Conservation (phyloP, 2,797 vertebrate species). For the Anableps anableps region DNA sequence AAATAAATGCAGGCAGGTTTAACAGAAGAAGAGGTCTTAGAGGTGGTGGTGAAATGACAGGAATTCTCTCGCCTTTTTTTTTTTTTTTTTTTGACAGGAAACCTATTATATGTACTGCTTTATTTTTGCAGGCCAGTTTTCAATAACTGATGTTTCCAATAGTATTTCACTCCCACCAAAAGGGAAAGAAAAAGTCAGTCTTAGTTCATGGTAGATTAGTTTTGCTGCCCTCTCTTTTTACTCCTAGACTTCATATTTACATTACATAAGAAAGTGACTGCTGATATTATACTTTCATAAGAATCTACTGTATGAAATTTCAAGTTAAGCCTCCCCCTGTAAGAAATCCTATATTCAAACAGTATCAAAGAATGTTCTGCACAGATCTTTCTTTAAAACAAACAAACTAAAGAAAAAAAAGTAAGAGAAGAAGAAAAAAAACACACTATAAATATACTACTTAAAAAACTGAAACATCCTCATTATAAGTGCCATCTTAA, state of each 20-base stretch:
- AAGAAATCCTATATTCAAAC: constrained; percentile 36
- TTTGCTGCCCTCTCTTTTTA: constrained; percentile 32
- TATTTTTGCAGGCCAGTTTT: constrained; percentile 75
- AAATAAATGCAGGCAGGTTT: constrained; percentile 89
- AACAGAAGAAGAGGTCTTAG: constrained; percentile 78
- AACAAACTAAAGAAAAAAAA: constrained; percentile 29
- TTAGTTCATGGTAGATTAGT: constrained; percentile 35
- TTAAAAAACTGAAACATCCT: constrained; percentile 68
- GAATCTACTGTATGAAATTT: constrained; percentile 41
- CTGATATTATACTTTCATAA: constrained; percentile 33
- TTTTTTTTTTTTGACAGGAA: constrained; percentile 74
- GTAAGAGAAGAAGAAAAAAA: constrained; percentile 53
- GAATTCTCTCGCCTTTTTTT: constrained; percentile 70
- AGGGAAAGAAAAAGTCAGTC: constrained; percentile 27
- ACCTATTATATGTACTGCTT: constrained; percentile 79
- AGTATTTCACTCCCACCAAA: constrained; percentile 48
- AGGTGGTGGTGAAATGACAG: constrained; percentile 69
- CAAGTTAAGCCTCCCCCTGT: constrained; percentile 38
- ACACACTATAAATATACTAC: constrained; percentile 78
- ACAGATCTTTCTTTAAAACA: constrained; percentile 30
- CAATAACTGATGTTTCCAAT: constrained; percentile 55
- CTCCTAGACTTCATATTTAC: constrained; percentile 62
- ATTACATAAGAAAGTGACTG: constrained; percentile 23
- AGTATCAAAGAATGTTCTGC: constrained; percentile 25
- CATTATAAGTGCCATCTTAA: constrained; percentile 77